These are phyloP conservation scores for Oligia latruncula DNA, from an alignment of 2,888 invertebrate genomes.

Conservation along the genomic window DNA sequence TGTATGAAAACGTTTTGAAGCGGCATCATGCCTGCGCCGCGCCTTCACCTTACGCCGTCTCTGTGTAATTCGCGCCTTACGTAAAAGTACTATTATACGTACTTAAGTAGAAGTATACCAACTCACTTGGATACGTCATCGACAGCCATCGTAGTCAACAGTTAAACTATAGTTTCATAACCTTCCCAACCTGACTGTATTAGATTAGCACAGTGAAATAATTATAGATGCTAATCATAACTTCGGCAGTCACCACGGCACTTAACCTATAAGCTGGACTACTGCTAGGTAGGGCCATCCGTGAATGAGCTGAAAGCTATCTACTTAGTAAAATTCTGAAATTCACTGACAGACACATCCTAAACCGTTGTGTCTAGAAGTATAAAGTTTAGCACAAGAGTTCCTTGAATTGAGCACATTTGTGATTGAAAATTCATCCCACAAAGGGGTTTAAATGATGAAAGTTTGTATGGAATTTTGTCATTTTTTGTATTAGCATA, in stretches of 20 bases:
- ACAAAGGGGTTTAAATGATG: neutral
- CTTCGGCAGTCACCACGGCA: neutral
- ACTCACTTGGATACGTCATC: slow-evolving; percentile 12
- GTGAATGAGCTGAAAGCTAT: neutral
- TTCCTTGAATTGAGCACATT: too few species aligned
- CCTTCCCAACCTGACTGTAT: neutral
- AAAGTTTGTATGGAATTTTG: neutral
- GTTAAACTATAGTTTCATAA: neutral
- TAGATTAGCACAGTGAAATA: neutral
- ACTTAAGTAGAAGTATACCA: neutral
- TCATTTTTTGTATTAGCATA: neutral
- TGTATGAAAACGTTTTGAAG: too few species aligned
- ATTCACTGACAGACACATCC: too few species aligned
- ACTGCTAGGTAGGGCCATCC: neutral
- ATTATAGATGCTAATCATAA: neutral
- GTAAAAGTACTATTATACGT: neutral
- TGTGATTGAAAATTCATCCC: too few species aligned
- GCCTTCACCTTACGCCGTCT: too few species aligned
- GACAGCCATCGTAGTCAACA: neutral
- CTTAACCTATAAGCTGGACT: neutral
- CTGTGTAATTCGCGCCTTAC: neutral
- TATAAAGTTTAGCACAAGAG: neutral
- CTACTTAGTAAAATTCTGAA: too few species aligned
- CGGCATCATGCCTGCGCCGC: too few species aligned
- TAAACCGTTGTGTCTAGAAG: neutral